Conservation (phyloP, 2,113 vertebrate species). For the Bubo bubo region DNA sequence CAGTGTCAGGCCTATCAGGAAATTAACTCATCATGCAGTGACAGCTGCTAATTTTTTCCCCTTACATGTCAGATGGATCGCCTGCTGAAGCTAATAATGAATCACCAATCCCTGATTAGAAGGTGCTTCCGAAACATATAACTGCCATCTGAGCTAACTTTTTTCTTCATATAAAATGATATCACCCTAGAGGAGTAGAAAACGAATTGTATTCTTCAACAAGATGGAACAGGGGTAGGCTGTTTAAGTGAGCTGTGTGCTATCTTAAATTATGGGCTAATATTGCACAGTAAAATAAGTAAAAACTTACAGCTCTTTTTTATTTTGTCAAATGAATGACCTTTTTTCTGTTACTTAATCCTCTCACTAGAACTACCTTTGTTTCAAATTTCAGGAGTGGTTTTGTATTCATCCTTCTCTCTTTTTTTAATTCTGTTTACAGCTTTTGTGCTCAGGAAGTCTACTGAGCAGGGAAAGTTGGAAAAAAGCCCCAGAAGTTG, state of each 20-base stretch:
- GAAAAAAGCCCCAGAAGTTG: not conserved
- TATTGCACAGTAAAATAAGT: constrained; percentile 63
- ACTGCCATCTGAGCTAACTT: constrained; percentile 81
- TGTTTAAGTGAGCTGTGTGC: constrained; percentile 53
- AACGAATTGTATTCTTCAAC: constrained; percentile 74
- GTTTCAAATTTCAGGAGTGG: constrained; percentile 5
- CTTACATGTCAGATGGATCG: constrained; percentile 92
- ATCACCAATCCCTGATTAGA: constrained; percentile 93
- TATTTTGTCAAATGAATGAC: constrained; percentile 54
- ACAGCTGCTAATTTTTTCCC: constrained; percentile 98
- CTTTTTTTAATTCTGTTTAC: not conserved
- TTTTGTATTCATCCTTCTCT: not conserved
- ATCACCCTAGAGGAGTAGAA: constrained; percentile 76
- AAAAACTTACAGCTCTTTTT: constrained; percentile 66
- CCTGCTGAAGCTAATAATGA: constrained; percentile 94
- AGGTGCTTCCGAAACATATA: constrained; percentile 85
- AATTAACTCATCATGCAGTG: constrained; percentile 95
- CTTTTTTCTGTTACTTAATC: constrained; percentile 34
- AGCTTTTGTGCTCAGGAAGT: not conserved
- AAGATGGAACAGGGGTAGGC: constrained; percentile 57
- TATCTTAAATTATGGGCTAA: constrained; percentile 74
- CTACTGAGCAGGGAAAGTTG: not conserved
- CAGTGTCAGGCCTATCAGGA: constrained; percentile 93
- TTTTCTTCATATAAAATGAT: constrained; percentile 81
- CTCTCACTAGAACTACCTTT: constrained; percentile 48